Percentiles rank a stretch among this genome's conserved stretches.
phyloP scores from a whole-genome alignment of 1,140 invertebrate species.

The Antheraea mylitta region DNA sequence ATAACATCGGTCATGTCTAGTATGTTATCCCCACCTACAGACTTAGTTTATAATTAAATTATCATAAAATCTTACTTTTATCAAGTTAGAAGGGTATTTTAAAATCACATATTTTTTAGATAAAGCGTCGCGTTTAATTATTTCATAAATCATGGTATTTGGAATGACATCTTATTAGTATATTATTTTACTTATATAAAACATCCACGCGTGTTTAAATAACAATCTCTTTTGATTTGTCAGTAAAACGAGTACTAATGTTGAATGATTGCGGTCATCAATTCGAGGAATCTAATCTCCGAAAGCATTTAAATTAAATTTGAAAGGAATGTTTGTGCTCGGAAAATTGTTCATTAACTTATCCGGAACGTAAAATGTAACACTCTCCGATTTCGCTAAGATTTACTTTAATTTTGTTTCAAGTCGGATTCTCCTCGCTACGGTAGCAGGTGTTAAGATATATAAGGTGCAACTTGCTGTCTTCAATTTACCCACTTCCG shows the following conservation, averaged over 20 bases:
- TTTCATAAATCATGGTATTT: no score
- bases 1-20: no score
- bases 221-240: constrained; percentile 11
- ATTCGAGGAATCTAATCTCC: constrained; percentile 25
- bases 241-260: constrained; percentile 9
- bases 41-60: no score
- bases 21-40: no score
- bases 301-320: constrained; percentile 27
- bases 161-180: no score
- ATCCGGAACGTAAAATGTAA: constrained; percentile 35
- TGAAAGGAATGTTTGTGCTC: constrained; percentile 28
- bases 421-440: constrained; percentile 27
- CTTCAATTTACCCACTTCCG: constrained; percentile 41
- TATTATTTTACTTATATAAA: background rate
- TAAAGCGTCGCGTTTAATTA: no score
- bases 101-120: no score
- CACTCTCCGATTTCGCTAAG: constrained; percentile 28
- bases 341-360: constrained; percentile 39
- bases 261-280: constrained; percentile 19
- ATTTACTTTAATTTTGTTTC: constrained; percentile 43
- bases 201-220: background rate
- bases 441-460: constrained; percentile 44
- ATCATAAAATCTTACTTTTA: no score
- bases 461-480: constrained; percentile 37
- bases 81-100: no score